Evolutionary conservation across 2,888 invertebrate species (phyloP), one percentile per base, ranked within the genome.

Genomic region (Augochlorella aurata): DNA sequence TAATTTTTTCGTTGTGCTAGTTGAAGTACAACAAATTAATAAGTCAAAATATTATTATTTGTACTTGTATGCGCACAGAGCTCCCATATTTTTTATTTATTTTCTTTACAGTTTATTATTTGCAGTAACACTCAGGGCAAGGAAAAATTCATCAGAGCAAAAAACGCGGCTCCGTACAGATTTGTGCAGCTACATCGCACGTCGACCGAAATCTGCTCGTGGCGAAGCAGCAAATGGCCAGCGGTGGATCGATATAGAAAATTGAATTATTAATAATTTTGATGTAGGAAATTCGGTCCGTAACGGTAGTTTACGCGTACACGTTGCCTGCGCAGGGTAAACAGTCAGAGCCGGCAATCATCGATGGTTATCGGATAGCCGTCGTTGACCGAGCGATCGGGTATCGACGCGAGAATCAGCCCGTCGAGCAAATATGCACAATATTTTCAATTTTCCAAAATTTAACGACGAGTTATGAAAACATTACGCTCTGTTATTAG

Each of bases 371-470:
- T 54, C 54, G 21, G 21, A 21, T 54, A 5, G 21, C 21, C 54
- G 12, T 54, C 58, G 58, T 61, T 61, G 58, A 61, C 29, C 16
- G 24, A 58, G 24, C 24, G 24, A 61, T 21, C 44, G 18, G n/a
- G 8, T 21, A 29, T 44, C 38, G 38, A 3, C 63, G 38, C n/a
- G 38, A 29, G 16, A 63, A 63, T 63, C 29, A 44, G 2, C 63
- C 10, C 63, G 63, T 7, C 16, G 18, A 3, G 10, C 18, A 38
- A 63, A 63, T 61, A 61, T 29, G 16, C 9, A 14, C 1, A n/a
- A 29, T 63, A 29, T 58, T 66, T 71, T 45, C 66, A 68, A 61
- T 79, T 79, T 67, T 21, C 68, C n/a, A 1, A n/a, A 47, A 73
- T 52, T 78, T 54, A 49, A 44, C 50, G 61, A 24, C 44, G n/a